Conservation (phyloP, 2,888 invertebrate species). For the Dichetophora obliterata region DNA sequence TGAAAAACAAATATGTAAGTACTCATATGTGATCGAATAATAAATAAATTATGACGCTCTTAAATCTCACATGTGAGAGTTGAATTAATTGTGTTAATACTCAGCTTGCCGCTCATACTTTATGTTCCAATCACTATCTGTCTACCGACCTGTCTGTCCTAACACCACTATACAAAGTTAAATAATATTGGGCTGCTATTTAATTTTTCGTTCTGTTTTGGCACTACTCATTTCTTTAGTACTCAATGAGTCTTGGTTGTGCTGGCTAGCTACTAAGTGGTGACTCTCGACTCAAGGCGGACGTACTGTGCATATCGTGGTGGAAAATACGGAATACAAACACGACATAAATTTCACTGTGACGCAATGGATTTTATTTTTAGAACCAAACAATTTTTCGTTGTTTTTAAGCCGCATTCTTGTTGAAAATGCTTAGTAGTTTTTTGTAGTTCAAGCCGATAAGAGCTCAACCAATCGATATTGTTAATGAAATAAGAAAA, state of each 20-base stretch:
- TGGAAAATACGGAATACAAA: conserved; percentile 4
- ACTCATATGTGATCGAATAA: too few species aligned
- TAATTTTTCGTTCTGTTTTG: neutral
- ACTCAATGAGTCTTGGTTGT: neutral
- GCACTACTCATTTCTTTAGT: neutral
- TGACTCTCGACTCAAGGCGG: conserved; percentile 9
- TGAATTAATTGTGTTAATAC: neutral
- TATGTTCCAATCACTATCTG: neutral
- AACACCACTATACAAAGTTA: neutral
- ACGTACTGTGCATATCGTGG: neutral
- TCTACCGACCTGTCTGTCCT: neutral
- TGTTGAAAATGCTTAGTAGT: conserved; percentile 44
- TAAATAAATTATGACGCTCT: too few species aligned
- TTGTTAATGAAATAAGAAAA: neutral
- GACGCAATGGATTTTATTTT: conserved; percentile 47
- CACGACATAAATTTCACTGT: conserved; percentile 41
- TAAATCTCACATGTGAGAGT: too few species aligned
- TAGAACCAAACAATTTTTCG: conserved; percentile 27
- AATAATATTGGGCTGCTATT: neutral
- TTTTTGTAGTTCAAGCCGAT: conserved; percentile 38
- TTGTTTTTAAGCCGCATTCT: conserved; percentile 48
- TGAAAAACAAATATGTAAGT: too few species aligned
- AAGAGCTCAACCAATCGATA: conserved; percentile 27
- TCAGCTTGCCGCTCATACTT: neutral
- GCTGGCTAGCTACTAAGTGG: conserved; percentile 10